Evolutionary conservation across 2,797 vertebrate genomes (phyloP), one percentile per base, ranked within the genome.

Genomic region (Phrynocephalus vlangalii): DNA sequence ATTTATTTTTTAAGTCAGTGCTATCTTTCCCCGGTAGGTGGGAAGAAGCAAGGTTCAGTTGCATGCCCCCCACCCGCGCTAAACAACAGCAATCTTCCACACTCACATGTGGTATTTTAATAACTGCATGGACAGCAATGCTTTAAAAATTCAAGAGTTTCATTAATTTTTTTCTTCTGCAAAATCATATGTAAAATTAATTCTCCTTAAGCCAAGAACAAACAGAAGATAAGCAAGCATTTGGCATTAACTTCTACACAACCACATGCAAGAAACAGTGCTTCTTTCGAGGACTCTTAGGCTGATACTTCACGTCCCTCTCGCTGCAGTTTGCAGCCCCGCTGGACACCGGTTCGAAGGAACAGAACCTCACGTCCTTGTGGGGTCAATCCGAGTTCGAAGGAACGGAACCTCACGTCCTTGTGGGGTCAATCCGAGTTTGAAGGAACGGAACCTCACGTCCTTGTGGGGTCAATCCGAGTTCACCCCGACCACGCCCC

Each of bases 201-300:
- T 73, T 60, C 82, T 73, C 18, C 70, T 6, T 73, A 73, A 84
- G n/a, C 18, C 48, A 73, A 50, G 44, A 78, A 22, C 28, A 78
- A 78, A 85, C 24, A 78, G 75, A 67, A 85, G 3, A 38, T 20
- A n/a, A 85, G 30, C 71, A 75, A 75, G 60, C 66, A 52, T 78
- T 79, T 50, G 9, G 22, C 38, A 72, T 5, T 72, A 52, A 52
- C n/a, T 72, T 60, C 15, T 20, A 38, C 48, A 71, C 18, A 79
- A 11, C 2, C 33, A 22, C 48, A 79, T 18, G 22, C 11, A 86
- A 56, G 66, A 30, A 68, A 85, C 11, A 16, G 5, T 33, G 76
- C 26, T 70, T 30, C 22, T 15, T 85, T 77, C 75, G 10, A 50
- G 30, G 13, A 71, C 60, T 28, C 38, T 60, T 72, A 2, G n/a